These are phyloP conservation scores for Tenebrosternarchus preto DNA, from an alignment of 2,113 vertebrate genomes.

Conservation along the genomic window DNA sequence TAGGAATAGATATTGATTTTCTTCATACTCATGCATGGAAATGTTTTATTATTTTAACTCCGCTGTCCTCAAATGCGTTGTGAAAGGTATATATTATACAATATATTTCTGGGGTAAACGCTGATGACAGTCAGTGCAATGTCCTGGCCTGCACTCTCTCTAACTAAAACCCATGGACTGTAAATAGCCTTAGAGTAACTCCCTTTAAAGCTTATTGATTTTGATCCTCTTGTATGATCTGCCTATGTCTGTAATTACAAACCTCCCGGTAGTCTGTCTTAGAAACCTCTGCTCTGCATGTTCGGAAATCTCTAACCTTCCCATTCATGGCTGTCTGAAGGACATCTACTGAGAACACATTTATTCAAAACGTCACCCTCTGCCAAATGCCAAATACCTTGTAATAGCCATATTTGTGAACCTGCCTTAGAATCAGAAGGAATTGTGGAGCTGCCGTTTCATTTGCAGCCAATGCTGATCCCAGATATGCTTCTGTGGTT, in stretches of 20 bases:
- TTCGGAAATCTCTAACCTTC: no score
- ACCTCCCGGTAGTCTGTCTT: background rate
- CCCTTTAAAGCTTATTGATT: conserved; percentile 25
- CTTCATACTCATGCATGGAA: background rate
- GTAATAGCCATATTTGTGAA: no score
- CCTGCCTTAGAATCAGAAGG: no score
- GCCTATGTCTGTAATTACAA: background rate
- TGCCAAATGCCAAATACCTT: no score
- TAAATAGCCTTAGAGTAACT: conserved; percentile 13
- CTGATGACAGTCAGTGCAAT: background rate
- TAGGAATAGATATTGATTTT: background rate
- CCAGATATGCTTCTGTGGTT: conserved; percentile 6
- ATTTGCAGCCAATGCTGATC: background rate
- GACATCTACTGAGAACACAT: no score
- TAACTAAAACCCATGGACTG: conserved; percentile 2
- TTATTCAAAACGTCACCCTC: no score
- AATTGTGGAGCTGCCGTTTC: no score
- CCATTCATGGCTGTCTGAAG: no score
- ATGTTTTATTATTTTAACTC: background rate
- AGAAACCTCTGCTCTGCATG: no score
- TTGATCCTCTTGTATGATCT: conserved; percentile 17
- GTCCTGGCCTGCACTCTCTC: conserved; percentile 10
- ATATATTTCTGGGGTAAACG: conserved; percentile 1
- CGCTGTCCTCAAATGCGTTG: background rate
- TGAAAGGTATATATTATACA: conserved; percentile 31